phyloP scores from a whole-genome alignment of 2,888 invertebrate genomes.

The Sepioteuthis lessoniana region DNA sequence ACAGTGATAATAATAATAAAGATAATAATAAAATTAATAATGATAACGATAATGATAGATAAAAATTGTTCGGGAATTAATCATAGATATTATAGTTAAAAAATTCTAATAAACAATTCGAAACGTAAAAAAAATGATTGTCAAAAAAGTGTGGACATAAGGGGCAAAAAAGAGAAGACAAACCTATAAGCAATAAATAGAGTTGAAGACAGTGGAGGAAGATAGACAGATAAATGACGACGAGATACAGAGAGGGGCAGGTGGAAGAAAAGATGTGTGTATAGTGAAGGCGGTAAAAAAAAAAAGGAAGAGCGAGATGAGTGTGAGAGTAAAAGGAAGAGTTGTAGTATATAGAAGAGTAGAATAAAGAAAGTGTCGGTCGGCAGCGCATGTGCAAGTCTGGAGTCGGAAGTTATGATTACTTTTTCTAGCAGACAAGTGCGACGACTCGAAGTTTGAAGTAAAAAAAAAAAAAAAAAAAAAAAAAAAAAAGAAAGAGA shows the following conservation, averaged over 20 bases:
- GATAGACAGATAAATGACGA: neutral
- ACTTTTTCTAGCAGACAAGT: conserved; percentile 47
- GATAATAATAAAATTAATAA: no score
- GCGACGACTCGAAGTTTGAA: conserved; percentile 38
- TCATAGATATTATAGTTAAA: no score
- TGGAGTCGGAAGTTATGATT: conserved; percentile 47
- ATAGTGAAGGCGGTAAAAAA: neutral
- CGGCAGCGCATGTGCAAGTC: conserved; percentile 44
- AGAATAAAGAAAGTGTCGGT: neutral
- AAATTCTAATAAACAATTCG: no score
- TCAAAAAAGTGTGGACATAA: no score
- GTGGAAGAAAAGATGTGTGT: neutral
- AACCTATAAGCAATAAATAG: no score
- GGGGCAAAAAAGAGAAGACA: no score
- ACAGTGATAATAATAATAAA: no score
- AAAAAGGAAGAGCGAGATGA: neutral
- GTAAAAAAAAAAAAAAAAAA: neutral
- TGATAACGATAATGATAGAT: no score
- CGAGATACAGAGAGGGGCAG: neutral
- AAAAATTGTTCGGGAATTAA: no score
- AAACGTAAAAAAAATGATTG: no score
- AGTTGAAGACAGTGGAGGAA: neutral
- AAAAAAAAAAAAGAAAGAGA: neutral
- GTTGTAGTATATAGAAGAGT: neutral
- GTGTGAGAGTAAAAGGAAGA: neutral